Evolutionary conservation across 2,113 vertebrate species (phyloP), one percentile per base, ranked within the genome.

Genomic region (Lophochroa leadbeateri): DNA sequence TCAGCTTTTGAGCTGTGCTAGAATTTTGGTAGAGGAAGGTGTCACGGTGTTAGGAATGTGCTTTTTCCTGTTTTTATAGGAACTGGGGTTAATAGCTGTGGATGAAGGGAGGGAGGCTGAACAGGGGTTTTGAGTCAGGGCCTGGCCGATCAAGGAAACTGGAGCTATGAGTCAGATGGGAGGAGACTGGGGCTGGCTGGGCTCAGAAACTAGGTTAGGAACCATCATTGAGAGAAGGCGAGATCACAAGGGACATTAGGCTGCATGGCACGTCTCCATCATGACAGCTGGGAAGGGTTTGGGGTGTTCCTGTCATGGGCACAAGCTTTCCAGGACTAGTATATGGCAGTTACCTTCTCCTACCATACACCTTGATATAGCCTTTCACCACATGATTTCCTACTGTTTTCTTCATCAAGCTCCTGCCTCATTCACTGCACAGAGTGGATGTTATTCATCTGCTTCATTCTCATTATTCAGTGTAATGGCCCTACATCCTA

Each of bases 61-160:
- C 91, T 96, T 96, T 96, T 97, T 97, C 96, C 96, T 97, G 96
- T 97, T 97, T 95, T 97, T 96, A 39, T 89, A 97, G 95, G 94
- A 97, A 97, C 96, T 89, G 74, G 47, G 84, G 81, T 97, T 91
- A 92, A 95, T 84, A 65, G 81, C 84, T 52, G 28, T 94, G 84
- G 89, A 95, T 89, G 91, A 95, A 96, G 95, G 81, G 86, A 97
- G 94, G 93, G 65, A 95, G 94, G 70, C 91, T 85, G 81, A 79
- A 68, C 57, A 14, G 10, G 76, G 20, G 23, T 90, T 96, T 92
- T 96, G 81, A 95, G 74, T 85, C 84, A 91, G 65, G 61, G 39
- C 93, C 91, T 87, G 77, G 84, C 86, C 2, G 1, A 82, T 86
- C 81, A 76, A 94, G 96, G 95, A 91, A 97, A 87, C 69, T 79